Evolutionary conservation across 2,113 vertebrate genomes (phyloP), one percentile per base, ranked within the genome.

Genomic region (Corythoichthys haematopterus): DNA sequence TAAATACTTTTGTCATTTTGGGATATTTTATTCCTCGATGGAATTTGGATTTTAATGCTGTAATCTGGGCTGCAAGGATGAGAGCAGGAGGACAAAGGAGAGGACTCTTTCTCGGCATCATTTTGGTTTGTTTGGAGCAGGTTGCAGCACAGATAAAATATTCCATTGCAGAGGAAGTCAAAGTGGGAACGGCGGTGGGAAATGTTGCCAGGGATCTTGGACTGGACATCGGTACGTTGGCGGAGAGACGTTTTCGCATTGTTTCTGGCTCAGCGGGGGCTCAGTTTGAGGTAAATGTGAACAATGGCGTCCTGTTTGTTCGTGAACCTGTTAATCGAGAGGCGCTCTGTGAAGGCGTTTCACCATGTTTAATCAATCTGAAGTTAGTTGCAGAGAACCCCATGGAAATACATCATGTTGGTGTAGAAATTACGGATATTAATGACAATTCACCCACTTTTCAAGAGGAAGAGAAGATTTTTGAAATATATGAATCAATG

Each of bases 141-240:
- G 59, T 2, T 62, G 2, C 84, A 0, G 87, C 82, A 3, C 87
- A 92, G 40, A 52, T 87, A 12, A 45, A 76, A 43, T 92, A 91
- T 65, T 88, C 88, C 0, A 48, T 90, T 47, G 60, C 75, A 0
- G 91, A 92, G 35, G 90, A 91, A 36, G 52, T 80, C 0, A 81
- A 85, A 1, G 75, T 84, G 36, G 88, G 86, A 10, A 68, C 82
- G 40, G 55, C 80, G 14, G 86, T 91, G n/a, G 91, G 89, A 65
- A 90, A 92, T 20, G 50, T 92, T 3, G 88, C 88, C 5, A 90
- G 87, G 7, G 91, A 92, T 76, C 63, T 91, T 14, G 88, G 89
- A 14, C 20, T 91, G 12, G 87, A 91, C 20, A 62, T 79, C 36
- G 64, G 37, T 28, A 72, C 71, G 0, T 43, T 90, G 28, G 75